Evolutionary conservation across 2,113 vertebrate genomes (phyloP).

Genomic region (Lepisosteus osseus): DNA sequence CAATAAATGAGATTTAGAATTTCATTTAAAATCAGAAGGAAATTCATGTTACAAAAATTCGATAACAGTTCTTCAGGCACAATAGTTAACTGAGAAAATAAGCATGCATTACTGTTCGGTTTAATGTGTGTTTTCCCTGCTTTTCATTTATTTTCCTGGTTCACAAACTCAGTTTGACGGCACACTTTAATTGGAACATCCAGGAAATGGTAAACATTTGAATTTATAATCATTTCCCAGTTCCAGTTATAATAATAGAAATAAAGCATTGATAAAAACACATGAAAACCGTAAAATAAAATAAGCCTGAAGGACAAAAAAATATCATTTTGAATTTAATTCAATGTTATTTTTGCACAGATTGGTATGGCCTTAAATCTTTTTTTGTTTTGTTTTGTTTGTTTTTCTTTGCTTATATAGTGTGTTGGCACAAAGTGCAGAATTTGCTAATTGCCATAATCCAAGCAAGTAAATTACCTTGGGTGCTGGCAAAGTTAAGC

Average conservation of each 20-base stretch:
- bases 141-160: too few species aligned
- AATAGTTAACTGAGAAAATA: neutral
- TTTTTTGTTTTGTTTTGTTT: constrained; percentile 45
- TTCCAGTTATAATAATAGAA: too few species aligned
- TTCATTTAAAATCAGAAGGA: neutral
- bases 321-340: constrained; percentile 1
- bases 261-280: neutral
- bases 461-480: constrained; percentile 49
- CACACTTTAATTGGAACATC: too few species aligned
- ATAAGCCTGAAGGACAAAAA: constrained; percentile 18
- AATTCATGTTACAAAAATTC: neutral
- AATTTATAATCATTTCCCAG: too few species aligned
- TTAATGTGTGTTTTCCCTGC: too few species aligned
- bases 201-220: too few species aligned
- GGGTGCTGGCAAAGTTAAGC: constrained; percentile 57
- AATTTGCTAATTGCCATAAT: constrained; percentile 59
- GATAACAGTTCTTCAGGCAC: neutral
- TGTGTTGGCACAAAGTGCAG: constrained; percentile 76
- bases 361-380: constrained; percentile 87
- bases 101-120: neutral
- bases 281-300: constrained; percentile 16
- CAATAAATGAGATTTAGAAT: neutral
- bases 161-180: too few species aligned
- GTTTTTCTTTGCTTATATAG: constrained; percentile 67
- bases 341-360: constrained; percentile 61